Percentiles rank a stretch among this genome's conserved stretches.
phyloP scores from a whole-genome alignment of 2,113 vertebrate species.

The Gallinago paraguaiae region DNA sequence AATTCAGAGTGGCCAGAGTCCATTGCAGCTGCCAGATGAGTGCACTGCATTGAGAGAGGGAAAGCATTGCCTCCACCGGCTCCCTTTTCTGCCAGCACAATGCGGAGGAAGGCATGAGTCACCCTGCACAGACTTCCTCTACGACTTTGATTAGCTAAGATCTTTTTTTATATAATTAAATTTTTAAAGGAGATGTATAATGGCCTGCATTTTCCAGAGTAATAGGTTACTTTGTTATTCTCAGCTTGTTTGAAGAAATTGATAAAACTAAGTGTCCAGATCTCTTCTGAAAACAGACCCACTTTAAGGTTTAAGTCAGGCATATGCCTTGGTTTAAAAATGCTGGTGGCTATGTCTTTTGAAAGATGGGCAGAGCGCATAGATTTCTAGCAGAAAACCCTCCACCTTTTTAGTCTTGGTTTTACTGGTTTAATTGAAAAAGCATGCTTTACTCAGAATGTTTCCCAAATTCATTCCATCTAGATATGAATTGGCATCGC shows the following conservation, averaged over 20 bases:
- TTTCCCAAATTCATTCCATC: background rate
- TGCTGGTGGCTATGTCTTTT: background rate
- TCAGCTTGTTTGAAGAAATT: background rate
- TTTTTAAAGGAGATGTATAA: background rate
- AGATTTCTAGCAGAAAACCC: background rate
- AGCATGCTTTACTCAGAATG: background rate
- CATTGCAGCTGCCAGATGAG: constrained; percentile 22
- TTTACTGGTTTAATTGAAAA: background rate
- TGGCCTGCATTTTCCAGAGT: background rate
- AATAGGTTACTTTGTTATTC: background rate
- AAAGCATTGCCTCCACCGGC: background rate
- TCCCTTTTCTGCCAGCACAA: background rate
- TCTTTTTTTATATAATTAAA: background rate
- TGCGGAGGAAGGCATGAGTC: constrained; percentile 23
- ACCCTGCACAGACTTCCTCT: background rate
- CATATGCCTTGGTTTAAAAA: background rate
- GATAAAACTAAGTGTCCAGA: background rate
- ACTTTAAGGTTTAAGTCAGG: background rate
- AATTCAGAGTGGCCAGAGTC: background rate
- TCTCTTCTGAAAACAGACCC: background rate
- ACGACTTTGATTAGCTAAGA: background rate
- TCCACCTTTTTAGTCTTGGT: background rate
- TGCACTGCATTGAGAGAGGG: background rate
- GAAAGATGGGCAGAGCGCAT: background rate
- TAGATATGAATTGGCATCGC: background rate